Evolutionary conservation across 2,888 invertebrate genomes (phyloP).

Genomic region (Gnatocerus cornutus): DNA sequence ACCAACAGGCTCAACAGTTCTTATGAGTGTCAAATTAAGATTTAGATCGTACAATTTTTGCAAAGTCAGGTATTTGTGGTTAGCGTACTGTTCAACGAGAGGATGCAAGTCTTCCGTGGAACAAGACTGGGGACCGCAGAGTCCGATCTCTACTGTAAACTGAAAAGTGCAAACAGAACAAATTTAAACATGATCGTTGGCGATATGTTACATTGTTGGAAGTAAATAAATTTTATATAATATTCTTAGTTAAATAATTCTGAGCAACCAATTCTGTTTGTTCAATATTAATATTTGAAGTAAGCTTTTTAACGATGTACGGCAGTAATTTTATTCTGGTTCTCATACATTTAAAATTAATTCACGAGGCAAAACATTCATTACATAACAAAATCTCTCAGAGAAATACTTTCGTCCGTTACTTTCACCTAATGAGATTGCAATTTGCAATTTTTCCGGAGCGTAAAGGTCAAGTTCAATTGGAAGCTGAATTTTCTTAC

Average conservation of each 20-base stretch:
- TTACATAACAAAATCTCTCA: slow-evolving; percentile 23
- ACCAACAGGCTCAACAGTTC: slow-evolving; percentile 62
- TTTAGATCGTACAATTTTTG: slow-evolving; percentile 67
- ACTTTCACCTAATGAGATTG: slow-evolving; percentile 34
- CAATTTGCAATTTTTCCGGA: slow-evolving; percentile 20
- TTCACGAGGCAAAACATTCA: neutral
- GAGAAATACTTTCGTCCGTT: slow-evolving; percentile 37
- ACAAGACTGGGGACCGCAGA: slow-evolving; percentile 71
- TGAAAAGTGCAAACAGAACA: slow-evolving; percentile 55
- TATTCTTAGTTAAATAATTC: too few relatives aligned
- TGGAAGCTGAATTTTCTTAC: slow-evolving; percentile 58
- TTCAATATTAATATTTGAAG: too few relatives aligned
- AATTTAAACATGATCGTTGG: slow-evolving; percentile 27
- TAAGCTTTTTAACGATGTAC: too few relatives aligned
- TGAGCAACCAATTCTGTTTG: too few relatives aligned
- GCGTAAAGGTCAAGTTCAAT: slow-evolving; percentile 50
- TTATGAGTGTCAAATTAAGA: slow-evolving; percentile 65
- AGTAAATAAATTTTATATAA: slow-evolving; percentile 7
- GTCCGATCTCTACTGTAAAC: slow-evolving; percentile 69
- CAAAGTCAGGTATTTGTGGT: slow-evolving; percentile 62
- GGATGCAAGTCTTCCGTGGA: slow-evolving; percentile 61
- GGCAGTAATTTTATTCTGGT: too few relatives aligned
- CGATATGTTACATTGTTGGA: slow-evolving; percentile 12
- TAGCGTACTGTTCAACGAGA: slow-evolving; percentile 65
- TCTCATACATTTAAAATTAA: too few relatives aligned